Evolutionary conservation across 1,140 invertebrate genomes (phyloP).

Genomic region (Caenorhabditis elegans): WBcel235 BX284602.5:6728001-6728500

Average conservation of each 20-base stretch:
- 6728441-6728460: too few relatives aligned
- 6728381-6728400: too few relatives aligned
- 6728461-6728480: too few relatives aligned
- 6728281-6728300: background rate
- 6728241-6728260: conserved; percentile 24
- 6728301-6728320: too few relatives aligned
- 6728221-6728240: background rate
- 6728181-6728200: background rate
- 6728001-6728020: background rate
- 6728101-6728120: background rate
- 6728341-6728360: too few relatives aligned
- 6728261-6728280: background rate
- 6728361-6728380: too few relatives aligned
- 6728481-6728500: too few relatives aligned
- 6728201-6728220: too few relatives aligned
- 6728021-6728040: background rate
- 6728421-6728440: too few relatives aligned
- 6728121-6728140: background rate
- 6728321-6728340: too few relatives aligned
- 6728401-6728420: too few relatives aligned
- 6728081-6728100: background rate
- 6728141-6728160: too few relatives aligned
- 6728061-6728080: background rate
- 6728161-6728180: background rate
- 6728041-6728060: background rate